Conservation (phyloP, 2,888 invertebrate genomes). For the Rhingia campestris region DNA sequence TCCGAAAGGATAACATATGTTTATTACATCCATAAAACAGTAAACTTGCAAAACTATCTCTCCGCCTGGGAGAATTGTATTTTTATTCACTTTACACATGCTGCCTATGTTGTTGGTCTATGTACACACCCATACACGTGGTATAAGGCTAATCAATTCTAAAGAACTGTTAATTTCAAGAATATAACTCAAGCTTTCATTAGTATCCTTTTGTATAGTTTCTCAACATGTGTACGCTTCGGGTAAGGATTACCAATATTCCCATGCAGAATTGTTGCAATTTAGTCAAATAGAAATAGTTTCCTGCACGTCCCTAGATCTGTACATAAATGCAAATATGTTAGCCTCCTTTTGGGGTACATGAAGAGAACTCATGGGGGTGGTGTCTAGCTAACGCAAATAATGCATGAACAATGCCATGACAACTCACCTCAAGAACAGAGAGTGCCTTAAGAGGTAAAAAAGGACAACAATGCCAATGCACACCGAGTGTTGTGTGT, state of each 20-base stretch:
- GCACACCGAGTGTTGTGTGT: constrained; percentile 31
- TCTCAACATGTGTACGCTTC: not conserved
- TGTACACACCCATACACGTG: no score
- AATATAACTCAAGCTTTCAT: constrained; percentile 36
- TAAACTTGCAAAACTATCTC: not conserved
- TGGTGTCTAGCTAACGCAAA: not conserved
- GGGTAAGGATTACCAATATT: constrained; percentile 16
- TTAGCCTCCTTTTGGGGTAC: not conserved
- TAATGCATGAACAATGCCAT: not conserved
- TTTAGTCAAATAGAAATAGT: constrained; percentile 32
- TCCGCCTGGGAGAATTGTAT: not conserved
- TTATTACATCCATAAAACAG: no score
- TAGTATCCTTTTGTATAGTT: not conserved
- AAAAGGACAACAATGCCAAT: constrained; percentile 15
- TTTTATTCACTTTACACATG: not conserved
- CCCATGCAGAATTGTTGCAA: constrained; percentile 28
- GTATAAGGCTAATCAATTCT: constrained; percentile 5
- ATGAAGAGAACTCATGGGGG: not conserved
- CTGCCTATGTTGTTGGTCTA: no score
- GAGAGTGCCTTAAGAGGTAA: not conserved
- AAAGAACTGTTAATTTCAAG: constrained; percentile 30
- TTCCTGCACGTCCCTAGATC: not conserved
- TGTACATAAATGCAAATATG: constrained; percentile 27
- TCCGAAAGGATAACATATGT: no score
- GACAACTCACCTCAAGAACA: constrained; percentile 18